Percentiles rank a stretch among this genome's conserved stretches.
Conservation (phyloP, 2,888 invertebrate genomes). For the Liposcelis brunnea region DNA sequence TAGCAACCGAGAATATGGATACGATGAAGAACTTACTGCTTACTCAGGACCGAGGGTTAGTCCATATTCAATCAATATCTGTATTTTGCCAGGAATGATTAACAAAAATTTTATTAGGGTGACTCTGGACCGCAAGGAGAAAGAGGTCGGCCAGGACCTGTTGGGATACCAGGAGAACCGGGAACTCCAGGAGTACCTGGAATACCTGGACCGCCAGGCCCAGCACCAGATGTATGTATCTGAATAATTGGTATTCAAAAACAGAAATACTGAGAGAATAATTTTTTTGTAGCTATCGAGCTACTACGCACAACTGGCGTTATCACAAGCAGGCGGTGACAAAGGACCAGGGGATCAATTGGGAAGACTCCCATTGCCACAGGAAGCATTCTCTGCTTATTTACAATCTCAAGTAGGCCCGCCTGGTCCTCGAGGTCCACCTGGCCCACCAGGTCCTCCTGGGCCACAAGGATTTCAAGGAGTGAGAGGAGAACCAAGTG, state of each 20-base stretch:
- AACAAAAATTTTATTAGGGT: no score
- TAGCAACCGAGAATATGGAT: background rate
- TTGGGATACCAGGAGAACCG: constrained; percentile 15
- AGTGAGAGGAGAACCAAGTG: constrained; percentile 60
- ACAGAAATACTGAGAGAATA: background rate
- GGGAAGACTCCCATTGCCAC: constrained; percentile 29
- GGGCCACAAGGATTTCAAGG: constrained; percentile 76
- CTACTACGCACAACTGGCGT: constrained; percentile 57
- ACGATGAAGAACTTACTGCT: background rate
- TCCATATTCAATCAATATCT: no score
- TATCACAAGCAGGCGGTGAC: constrained; percentile 49
- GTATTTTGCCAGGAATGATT: no score
- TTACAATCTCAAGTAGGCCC: constrained; percentile 66
- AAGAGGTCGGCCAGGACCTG: constrained; percentile 15
- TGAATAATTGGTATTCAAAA: background rate
- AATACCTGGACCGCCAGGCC: constrained; percentile 18
- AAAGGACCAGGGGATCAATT: constrained; percentile 46
- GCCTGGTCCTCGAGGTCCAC: constrained; percentile 60
- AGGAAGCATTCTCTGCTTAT: constrained; percentile 45
- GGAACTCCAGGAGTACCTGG: constrained; percentile 17
- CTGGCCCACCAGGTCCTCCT: constrained; percentile 36
- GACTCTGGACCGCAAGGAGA: constrained; percentile 14
- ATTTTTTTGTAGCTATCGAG: constrained; percentile 35
- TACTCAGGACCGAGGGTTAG: constrained; percentile 4
- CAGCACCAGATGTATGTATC: constrained; percentile 19